Conservation (phyloP, 2,797 vertebrate genomes). For the Acestrorhynchus altus region DNA sequence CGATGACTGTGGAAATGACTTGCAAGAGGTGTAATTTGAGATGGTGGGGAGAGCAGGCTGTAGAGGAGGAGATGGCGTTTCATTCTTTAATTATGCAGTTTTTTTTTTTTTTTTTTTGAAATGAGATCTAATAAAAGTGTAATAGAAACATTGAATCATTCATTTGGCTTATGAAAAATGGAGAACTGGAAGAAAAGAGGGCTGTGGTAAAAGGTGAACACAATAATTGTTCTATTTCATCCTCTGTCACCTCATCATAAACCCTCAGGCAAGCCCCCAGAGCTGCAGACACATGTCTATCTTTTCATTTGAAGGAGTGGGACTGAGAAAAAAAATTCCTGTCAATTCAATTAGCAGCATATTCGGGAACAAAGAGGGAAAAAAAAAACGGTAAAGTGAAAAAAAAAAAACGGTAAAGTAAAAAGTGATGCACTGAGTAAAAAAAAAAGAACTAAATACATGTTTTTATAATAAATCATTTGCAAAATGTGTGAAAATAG, state of each 20-base stretch:
- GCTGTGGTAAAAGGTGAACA: constrained; percentile 61
- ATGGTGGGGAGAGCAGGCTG: constrained; percentile 58
- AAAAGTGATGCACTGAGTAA: too few species aligned
- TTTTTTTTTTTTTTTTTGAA: too few species aligned
- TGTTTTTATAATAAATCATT: too few species aligned
- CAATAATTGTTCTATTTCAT: constrained; percentile 75
- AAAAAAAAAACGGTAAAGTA: too few species aligned
- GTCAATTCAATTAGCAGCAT: constrained; percentile 5
- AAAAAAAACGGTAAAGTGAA: background rate
- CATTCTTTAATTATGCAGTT: constrained; percentile 70
- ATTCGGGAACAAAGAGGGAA: background rate
- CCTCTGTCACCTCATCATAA: constrained; percentile 66
- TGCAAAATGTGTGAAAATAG: too few species aligned
- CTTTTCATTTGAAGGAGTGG: constrained; percentile 7
- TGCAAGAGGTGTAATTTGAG: constrained; percentile 66
- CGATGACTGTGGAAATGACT: constrained; percentile 52
- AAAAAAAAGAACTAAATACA: too few species aligned
- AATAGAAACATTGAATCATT: constrained; percentile 77
- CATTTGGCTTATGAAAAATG: constrained; percentile 76
- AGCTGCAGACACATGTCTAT: constrained; percentile 44
- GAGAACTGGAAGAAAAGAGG: constrained; percentile 63
- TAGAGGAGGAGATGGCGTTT: constrained; percentile 52
- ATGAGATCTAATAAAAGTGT: constrained; percentile 73
- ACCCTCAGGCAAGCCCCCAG: constrained; percentile 57
- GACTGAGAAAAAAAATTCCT: background rate